Evolutionary conservation across 1,140 invertebrate genomes (phyloP).

Genomic region (Diabrotica virgifera): DNA sequence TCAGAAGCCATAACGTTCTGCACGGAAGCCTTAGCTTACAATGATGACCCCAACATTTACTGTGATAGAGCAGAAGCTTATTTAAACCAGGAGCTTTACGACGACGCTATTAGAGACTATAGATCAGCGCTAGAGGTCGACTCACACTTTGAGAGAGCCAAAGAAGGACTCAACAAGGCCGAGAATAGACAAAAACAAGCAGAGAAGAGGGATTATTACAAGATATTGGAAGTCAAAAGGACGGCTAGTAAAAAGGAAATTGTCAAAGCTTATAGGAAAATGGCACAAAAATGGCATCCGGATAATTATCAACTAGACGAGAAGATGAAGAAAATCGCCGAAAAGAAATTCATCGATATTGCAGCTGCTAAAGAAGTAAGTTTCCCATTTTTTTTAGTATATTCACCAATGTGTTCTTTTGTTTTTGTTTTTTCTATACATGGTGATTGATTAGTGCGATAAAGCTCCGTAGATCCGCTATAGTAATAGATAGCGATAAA

Average conservation of each 20-base stretch:
- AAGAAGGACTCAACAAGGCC: constrained; percentile 84
- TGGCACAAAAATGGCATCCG: constrained; percentile 98
- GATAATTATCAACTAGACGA: constrained; percentile 92
- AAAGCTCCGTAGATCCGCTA: no score
- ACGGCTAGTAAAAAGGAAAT: constrained; percentile 91
- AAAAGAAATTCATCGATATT: constrained; percentile 99
- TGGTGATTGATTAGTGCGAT: no score
- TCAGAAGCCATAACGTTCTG: constrained; percentile 71
- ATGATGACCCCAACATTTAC: constrained; percentile 73
- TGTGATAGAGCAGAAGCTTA: constrained; percentile 94
- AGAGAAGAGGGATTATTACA: constrained; percentile 96
- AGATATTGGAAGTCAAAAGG: constrained; percentile 83
- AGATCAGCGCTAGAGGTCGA: constrained; percentile 79
- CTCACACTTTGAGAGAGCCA: constrained; percentile 73
- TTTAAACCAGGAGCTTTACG: constrained; percentile 85
- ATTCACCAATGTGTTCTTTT: no score
- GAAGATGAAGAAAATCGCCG: constrained; percentile 84
- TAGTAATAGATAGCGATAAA: no score
- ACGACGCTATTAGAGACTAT: constrained; percentile 88
- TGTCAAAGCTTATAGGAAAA: constrained; percentile 93
- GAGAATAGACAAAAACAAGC: constrained; percentile 93
- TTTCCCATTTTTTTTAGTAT: background rate
- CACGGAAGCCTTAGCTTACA: constrained; percentile 73
- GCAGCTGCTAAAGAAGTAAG: constrained; percentile 96
- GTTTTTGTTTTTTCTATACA: no score